phyloP scores from a whole-genome alignment of 1,140 invertebrate species.

The Asbolus verrucosus region DNA sequence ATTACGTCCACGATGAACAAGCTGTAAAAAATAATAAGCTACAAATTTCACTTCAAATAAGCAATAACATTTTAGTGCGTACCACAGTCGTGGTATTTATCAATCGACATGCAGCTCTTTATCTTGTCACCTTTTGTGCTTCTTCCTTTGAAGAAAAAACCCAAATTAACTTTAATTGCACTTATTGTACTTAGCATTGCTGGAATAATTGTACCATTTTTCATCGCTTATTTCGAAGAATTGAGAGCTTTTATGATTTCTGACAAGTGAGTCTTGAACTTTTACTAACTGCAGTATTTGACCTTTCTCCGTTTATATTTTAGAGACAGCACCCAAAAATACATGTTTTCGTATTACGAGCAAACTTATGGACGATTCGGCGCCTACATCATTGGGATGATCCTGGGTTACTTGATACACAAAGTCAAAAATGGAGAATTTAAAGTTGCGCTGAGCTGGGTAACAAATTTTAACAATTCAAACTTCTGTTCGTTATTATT shows the following conservation, averaged over 20 bases:
- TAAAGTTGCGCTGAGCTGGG: background rate
- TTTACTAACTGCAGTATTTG: background rate
- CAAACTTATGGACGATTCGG: conserved; percentile 38
- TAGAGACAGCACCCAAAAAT: conserved; percentile 1
- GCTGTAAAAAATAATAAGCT: background rate
- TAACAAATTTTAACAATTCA: background rate
- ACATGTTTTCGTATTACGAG: conserved; percentile 30
- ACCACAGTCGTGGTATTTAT: conserved; percentile 46
- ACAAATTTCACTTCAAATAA: background rate
- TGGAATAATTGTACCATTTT: conserved; percentile 34
- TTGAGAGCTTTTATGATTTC: conserved; percentile 11
- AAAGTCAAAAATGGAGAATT: conserved; percentile 18
- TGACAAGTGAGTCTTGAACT: background rate
- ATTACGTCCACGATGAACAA: conserved; percentile 53
- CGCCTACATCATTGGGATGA: conserved; percentile 40
- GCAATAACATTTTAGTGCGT: conserved; percentile 42
- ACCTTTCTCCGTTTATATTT: background rate
- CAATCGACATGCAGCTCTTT: conserved; percentile 47
- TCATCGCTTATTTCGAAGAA: conserved; percentile 13
- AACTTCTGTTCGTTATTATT: conserved; percentile 16
- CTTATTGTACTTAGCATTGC: conserved; percentile 2
- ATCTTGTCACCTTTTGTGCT: conserved; percentile 45
- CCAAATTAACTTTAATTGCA: conserved; percentile 9
- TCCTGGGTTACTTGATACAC: conserved; percentile 25
- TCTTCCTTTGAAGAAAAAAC: background rate